These are phyloP conservation scores for Zaprionus inermis DNA, from an alignment of 1,140 invertebrate genomes.

Conservation along the genomic window DNA sequence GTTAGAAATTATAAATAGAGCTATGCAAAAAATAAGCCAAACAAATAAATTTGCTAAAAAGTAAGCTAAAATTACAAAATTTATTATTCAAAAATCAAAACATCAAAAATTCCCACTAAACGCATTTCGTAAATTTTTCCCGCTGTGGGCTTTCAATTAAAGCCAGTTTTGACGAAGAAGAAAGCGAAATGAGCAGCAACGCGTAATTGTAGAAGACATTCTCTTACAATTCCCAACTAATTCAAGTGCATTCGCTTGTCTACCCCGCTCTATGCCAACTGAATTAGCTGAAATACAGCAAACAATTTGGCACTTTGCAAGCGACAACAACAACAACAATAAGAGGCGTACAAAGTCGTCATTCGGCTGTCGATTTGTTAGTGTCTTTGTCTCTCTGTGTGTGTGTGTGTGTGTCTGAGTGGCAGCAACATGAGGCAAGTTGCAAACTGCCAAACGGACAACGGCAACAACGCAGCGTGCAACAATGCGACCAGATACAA, in stretches of 20 bases:
- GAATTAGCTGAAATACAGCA: constrained; percentile 8
- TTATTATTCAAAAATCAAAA: no score
- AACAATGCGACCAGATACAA: constrained; percentile 31
- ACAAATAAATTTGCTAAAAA: no score
- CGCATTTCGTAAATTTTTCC: no score
- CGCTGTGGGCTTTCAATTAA: no score
- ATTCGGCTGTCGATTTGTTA: background rate
- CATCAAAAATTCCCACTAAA: no score
- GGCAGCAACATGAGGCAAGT: constrained; percentile 13
- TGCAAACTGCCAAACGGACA: constrained; percentile 16
- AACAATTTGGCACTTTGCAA: background rate
- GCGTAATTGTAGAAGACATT: background rate
- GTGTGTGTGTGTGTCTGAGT: background rate
- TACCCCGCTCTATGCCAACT: background rate
- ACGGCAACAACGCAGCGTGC: constrained; percentile 19
- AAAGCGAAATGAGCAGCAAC: background rate
- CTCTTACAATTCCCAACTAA: background rate
- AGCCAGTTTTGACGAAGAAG: background rate
- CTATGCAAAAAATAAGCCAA: no score
- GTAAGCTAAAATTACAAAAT: no score
- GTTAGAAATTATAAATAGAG: no score
- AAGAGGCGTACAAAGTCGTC: background rate
- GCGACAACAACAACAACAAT: background rate
- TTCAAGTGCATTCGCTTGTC: background rate
- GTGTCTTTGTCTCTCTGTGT: background rate